These are phyloP conservation scores for Schizopygopsis pylzovi DNA, from an alignment of 2,797 vertebrate genomes.

Conservation along the genomic window DNA sequence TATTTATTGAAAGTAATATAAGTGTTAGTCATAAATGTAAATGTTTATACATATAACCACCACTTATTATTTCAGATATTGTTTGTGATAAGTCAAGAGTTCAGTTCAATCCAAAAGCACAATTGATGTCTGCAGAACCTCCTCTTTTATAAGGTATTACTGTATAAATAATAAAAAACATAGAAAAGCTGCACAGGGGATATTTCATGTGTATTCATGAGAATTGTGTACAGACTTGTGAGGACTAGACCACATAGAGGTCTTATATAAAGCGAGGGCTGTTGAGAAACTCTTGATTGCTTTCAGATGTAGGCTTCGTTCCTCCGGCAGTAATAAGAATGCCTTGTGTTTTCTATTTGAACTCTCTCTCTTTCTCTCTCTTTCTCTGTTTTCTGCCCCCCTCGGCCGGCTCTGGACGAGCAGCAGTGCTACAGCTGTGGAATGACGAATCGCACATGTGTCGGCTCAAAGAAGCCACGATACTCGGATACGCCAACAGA, in stretches of 20 bases:
- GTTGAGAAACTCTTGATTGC: slow-evolving; percentile 38
- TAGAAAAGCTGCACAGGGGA: not conserved
- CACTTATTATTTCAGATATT: not conserved
- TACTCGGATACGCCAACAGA: not conserved
- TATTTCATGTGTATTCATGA: slow-evolving; percentile 14
- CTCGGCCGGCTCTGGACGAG: not conserved
- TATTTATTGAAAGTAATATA: not conserved
- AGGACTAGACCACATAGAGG: slow-evolving; percentile 4
- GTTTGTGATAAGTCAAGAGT: not conserved
- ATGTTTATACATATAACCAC: too few species aligned
- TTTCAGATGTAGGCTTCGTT: slow-evolving; percentile 41
- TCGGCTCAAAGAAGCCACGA: not conserved
- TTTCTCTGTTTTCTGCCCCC: not conserved
- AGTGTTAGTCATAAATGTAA: not conserved
- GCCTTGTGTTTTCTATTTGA: slow-evolving; percentile 18
- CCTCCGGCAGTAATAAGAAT: slow-evolving; percentile 22
- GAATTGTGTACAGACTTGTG: slow-evolving; percentile 4
- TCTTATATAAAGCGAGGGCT: slow-evolving; percentile 25
- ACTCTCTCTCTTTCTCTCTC: slow-evolving; percentile 9
- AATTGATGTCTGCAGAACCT: not conserved
- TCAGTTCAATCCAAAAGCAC: not conserved
- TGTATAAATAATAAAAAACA: slow-evolving; percentile 8
- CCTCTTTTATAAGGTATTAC: not conserved
- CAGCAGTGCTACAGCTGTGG: slow-evolving; percentile 24
- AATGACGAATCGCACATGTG: slow-evolving; percentile 20